Evolutionary conservation across 2,888 invertebrate species (phyloP).

Genomic region (Adelognathus sp.): DNA sequence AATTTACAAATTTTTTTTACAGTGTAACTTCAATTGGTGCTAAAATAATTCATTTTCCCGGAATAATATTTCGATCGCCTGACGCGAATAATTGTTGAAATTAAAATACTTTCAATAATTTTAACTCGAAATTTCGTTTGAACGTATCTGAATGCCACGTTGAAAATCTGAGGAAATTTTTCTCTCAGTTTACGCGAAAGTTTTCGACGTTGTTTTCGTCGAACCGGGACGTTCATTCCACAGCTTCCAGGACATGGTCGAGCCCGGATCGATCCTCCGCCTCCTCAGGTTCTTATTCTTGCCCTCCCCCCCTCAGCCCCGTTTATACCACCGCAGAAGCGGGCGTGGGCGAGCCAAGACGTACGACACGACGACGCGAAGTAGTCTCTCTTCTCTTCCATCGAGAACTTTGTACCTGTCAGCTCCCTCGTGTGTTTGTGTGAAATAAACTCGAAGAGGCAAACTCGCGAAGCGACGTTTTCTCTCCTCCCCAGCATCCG

Average conservation of each 20-base stretch:
- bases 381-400: neutral
- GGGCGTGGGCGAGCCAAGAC: slow-evolving; percentile 30
- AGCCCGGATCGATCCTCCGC: slow-evolving; percentile 13
- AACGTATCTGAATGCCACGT: neutral
- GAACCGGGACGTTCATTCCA: neutral
- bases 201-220: neutral
- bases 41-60: too few relatives aligned
- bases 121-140: neutral
- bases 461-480: slow-evolving; percentile 6
- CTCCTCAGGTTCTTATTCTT: neutral
- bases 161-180: neutral
- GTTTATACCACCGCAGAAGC: neutral
- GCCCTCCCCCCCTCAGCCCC: slow-evolving; percentile 11
- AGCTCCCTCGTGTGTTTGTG: slow-evolving; percentile 16
- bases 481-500: too few relatives aligned
- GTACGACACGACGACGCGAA: slow-evolving; percentile 10
- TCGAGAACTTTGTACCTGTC: slow-evolving; percentile 43
- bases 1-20: too few relatives aligned
- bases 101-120: too few relatives aligned
- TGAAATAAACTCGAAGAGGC: slow-evolving; percentile 17
- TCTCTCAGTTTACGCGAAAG: neutral
- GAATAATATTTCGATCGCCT: too few relatives aligned
- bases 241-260: neutral
- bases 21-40: too few relatives aligned
- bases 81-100: too few relatives aligned